Base-by-base conservation (phyloP, 2,888 invertebrate genomes). In the Drosophila monieri region DNA sequence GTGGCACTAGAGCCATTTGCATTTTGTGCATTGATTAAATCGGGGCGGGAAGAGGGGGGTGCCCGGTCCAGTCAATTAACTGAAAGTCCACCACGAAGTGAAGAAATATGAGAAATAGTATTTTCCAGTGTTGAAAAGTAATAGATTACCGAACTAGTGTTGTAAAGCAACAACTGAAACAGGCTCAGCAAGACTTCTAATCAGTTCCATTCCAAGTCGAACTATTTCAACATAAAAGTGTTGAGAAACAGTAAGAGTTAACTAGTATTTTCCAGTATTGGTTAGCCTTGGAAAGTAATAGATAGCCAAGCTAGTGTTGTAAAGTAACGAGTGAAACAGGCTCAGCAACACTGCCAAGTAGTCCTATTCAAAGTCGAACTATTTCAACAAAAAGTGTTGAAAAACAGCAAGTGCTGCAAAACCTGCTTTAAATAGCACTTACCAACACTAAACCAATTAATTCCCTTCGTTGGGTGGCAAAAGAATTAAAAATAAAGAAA, bases 1-100 rank as follows among this genome's bases (percentile, higher is more conserved):
- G 25, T 43, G 55, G 52, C 68, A 71, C 72, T 59, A 46, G 59
- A 61, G 49, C 60, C 73, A 85, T 85, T 80, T 79, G 85, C 80
- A 80, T 70, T 76, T 67, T 73, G 51, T 58, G 72, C 57, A 69
- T 69, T 70, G 70, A 66, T 58, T 64, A 71, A 76, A 59, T 53
- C 59, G 56, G 73, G 74, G 44, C 27, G 49, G 57, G 15, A 41
- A 39, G 39, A 23, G n/a, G 32, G 18, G n/a, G n/a, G n/a, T 6
- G 49, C n/a, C 14, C 25, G 8, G 41, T 4, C 3, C 27, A 62
- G 49, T 59, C 56, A 55, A 56, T 48, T 43, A 65, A 55, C 55
- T 47, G 41, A 1, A 41, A 21, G 35, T 41, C 32, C 32, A 21
- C 35, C 8, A 23, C 3, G 21, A 21, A 43, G 12, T 43, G 43